Conservation (phyloP, 2,113 vertebrate species). For the Gallinago jamesoni region DNA sequence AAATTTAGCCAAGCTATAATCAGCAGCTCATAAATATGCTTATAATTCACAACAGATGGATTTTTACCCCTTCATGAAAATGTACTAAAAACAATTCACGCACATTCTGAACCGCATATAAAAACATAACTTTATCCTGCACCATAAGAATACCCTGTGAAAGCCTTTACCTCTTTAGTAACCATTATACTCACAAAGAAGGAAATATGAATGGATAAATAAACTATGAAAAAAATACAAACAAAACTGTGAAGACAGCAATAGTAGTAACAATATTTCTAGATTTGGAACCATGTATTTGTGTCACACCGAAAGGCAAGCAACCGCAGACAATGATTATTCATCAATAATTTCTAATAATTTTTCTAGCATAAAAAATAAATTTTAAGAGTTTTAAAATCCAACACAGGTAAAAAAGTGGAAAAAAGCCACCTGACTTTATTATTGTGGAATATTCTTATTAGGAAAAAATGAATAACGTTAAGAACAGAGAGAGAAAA, state of each 20-base stretch:
- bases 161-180: background rate
- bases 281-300: background rate
- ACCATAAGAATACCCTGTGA: background rate
- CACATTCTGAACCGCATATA: background rate
- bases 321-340: background rate
- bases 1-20: background rate
- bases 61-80: background rate
- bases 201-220: background rate
- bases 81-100: background rate
- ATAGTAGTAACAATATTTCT: background rate
- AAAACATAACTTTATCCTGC: background rate
- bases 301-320: background rate
- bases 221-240: background rate
- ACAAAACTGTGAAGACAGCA: background rate
- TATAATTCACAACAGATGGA: background rate
- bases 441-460: background rate
- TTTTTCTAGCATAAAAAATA: background rate
- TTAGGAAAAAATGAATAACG: background rate
- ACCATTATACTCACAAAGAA: background rate
- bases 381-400: background rate
- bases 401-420: background rate
- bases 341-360: background rate
- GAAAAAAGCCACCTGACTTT: background rate
- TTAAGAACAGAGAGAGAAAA: background rate
- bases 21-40: background rate